phyloP scores from a whole-genome alignment of 2,113 vertebrate species.

The Clupea harengus region DNA sequence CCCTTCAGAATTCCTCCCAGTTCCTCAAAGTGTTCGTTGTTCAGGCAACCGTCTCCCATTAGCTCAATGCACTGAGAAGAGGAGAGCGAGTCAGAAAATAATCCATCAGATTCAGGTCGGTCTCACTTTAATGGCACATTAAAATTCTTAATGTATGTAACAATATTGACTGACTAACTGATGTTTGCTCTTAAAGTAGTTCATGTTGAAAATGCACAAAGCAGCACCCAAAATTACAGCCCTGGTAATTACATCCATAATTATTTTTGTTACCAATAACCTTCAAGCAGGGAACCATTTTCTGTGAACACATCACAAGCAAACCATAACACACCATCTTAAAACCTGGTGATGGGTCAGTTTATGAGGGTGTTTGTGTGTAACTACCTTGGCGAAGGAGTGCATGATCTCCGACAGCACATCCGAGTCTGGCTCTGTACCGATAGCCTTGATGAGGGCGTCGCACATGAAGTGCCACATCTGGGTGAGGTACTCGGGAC shows the following conservation, averaged over 20 bases:
- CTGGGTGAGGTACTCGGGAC: conserved; percentile 93
- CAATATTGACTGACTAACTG: too few species aligned
- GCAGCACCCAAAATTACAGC: neutral
- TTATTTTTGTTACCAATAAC: neutral
- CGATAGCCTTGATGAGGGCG: conserved; percentile 95
- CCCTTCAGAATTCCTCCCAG: conserved; percentile 91
- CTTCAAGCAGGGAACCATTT: neutral
- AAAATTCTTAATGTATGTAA: neutral
- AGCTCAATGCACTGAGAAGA: conserved; percentile 85
- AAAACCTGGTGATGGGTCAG: neutral
- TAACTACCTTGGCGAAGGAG: conserved; percentile 91
- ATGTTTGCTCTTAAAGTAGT: neutral
- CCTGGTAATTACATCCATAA: neutral
- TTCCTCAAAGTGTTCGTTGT: conserved; percentile 95
- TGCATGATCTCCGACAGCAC: conserved; percentile 99
- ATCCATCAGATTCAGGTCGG: neutral
- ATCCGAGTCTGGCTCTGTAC: conserved; percentile 94
- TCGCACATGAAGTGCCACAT: conserved; percentile 99
- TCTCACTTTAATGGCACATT: neutral
- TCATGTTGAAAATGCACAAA: too few species aligned
- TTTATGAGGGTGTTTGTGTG: neutral
- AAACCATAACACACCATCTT: neutral
- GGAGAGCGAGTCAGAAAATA: neutral
- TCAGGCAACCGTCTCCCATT: conserved; percentile 97
- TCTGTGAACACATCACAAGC: neutral